Conservation (phyloP, 2,797 vertebrate species). For the Hypotaenidia okinawae region DNA sequence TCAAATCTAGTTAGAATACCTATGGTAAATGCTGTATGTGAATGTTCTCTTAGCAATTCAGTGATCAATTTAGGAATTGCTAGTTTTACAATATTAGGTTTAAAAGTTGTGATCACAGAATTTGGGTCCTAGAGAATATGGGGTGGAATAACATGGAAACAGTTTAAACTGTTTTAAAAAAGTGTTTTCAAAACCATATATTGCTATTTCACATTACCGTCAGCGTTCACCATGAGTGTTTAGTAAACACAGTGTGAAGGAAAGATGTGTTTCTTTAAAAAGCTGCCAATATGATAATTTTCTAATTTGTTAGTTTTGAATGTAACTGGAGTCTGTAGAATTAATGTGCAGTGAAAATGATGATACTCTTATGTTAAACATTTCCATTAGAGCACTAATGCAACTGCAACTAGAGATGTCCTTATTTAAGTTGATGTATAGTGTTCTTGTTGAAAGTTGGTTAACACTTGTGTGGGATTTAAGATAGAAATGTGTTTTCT, state of each 20-base stretch:
- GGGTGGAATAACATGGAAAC: background rate
- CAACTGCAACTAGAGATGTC: background rate
- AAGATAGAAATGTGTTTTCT: background rate
- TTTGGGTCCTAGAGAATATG: background rate
- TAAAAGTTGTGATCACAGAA: background rate
- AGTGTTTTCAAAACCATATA: background rate
- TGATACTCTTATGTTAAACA: background rate
- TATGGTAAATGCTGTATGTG: background rate
- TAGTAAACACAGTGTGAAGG: background rate
- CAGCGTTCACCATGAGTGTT: background rate
- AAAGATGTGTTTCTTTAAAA: background rate
- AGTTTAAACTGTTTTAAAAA: background rate
- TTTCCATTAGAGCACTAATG: background rate
- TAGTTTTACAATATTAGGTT: background rate
- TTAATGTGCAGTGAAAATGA: background rate
- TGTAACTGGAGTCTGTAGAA: background rate
- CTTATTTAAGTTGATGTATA: background rate
- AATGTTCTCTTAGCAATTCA: background rate
- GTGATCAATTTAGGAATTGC: background rate
- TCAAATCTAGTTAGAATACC: background rate
- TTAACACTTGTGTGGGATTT: background rate
- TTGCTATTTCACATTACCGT: background rate
- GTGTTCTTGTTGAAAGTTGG: background rate
- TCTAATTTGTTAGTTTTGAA: background rate
- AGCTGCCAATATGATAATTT: background rate